Conservation (phyloP, 2,113 vertebrate species). For the Cynopterus brachyotis region DNA sequence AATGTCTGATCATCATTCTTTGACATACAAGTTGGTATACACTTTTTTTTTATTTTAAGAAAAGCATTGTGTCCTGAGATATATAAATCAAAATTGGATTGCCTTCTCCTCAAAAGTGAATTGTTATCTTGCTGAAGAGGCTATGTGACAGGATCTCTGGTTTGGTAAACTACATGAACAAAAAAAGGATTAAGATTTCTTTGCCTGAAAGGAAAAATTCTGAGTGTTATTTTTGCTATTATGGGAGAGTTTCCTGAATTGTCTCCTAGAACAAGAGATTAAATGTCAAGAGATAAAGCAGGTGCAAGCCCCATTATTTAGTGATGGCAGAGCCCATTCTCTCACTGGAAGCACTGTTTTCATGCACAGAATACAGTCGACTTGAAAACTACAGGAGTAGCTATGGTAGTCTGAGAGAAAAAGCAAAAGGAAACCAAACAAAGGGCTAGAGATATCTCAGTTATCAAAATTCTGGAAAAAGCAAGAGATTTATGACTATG, state of each 20-base stretch:
- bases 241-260: slow-evolving; percentile 52
- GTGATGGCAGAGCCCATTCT: background rate
- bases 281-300: slow-evolving; percentile 67
- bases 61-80: slow-evolving; percentile 47
- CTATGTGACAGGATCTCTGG: slow-evolving; percentile 49
- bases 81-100: slow-evolving; percentile 73
- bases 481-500: background rate
- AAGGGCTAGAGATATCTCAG: background rate
- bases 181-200: slow-evolving; percentile 68
- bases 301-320: slow-evolving; percentile 23
- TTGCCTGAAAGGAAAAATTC: slow-evolving; percentile 62
- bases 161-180: slow-evolving; percentile 68
- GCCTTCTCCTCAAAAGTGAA: slow-evolving; percentile 54
- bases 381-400: background rate
- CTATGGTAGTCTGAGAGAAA: background rate
- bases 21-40: background rate
- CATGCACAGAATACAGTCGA: slow-evolving; percentile 35
- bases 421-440: background rate
- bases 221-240: slow-evolving; percentile 27
- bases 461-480: slow-evolving; percentile 12
- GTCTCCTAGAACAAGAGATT: slow-evolving; percentile 68
- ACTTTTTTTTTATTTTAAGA: slow-evolving; percentile 28
- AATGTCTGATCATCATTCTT: slow-evolving; percentile 13
- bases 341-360: background rate
- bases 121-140: slow-evolving; percentile 61